Percentiles rank a stretch among this genome's conserved stretches.
phyloP scores from a whole-genome alignment of 2,113 vertebrate genomes.

The Gnathonemus longibarbis region DNA sequence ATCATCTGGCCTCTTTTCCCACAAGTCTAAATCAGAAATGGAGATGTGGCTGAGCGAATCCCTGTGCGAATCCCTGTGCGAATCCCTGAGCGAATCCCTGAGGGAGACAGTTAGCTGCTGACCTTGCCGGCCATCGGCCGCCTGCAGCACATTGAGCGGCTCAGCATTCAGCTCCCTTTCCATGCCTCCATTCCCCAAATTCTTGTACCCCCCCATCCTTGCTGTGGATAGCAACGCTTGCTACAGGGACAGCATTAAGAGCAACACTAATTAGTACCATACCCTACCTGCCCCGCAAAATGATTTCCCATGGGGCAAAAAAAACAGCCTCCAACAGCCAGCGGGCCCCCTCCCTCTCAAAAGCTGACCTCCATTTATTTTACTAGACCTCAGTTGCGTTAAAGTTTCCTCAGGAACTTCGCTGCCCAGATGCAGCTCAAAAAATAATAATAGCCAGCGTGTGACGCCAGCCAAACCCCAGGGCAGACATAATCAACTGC shows the following conservation, averaged over 20 bases:
- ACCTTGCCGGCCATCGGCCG: neutral
- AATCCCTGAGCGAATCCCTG: neutral
- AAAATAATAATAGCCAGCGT: slow-evolving; percentile 1
- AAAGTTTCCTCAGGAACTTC: slow-evolving; percentile 18
- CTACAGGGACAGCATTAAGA: neutral
- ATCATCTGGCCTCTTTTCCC: neutral
- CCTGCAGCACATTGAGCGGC: neutral
- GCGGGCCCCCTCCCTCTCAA: neutral
- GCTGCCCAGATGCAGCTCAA: neutral
- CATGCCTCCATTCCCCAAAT: neutral
- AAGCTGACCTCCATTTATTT: neutral
- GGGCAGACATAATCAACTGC: neutral
- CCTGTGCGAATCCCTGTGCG: too few relatives aligned
- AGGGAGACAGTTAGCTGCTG: neutral
- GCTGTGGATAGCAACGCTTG: neutral
- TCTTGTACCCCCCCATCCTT: neutral
- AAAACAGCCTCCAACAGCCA: neutral
- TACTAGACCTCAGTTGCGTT: neutral
- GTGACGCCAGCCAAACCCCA: slow-evolving; percentile 14
- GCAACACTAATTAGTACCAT: neutral
- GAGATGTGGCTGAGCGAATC: neutral
- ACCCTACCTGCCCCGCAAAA: neutral
- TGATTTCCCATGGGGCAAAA: neutral
- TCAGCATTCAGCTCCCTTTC: neutral
- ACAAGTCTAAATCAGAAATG: neutral